phyloP scores from a whole-genome alignment of 2,113 vertebrate species.

The Spermophilus dauricus region DNA sequence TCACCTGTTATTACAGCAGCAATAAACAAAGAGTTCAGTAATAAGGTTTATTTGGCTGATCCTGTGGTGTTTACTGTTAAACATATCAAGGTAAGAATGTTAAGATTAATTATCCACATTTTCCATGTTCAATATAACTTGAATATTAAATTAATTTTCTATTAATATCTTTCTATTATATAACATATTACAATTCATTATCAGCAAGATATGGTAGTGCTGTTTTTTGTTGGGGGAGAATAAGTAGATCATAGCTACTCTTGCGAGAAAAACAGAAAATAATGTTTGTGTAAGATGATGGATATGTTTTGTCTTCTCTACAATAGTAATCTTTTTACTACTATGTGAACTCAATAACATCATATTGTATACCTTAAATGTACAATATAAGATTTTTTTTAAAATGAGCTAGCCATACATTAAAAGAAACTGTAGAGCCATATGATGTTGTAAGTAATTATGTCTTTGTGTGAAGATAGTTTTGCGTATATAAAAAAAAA shows the following conservation, averaged over 20 bases:
- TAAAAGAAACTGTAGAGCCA: constrained; percentile 66
- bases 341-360: neutral
- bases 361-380: neutral
- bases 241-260: neutral
- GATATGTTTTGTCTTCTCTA: neutral
- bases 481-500: constrained; percentile 67
- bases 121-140: neutral
- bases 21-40: constrained; percentile 98
- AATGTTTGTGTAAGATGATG: neutral
- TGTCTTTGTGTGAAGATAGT: constrained; percentile 38
- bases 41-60: constrained; percentile 98
- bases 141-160: neutral
- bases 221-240: neutral
- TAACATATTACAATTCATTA: neutral
- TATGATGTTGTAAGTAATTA: constrained; percentile 13
- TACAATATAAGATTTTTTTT: neutral
- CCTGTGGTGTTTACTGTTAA: constrained; percentile 97
- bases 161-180: neutral
- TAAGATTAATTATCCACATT: neutral
- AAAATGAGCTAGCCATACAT: constrained; percentile 71
- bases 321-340: neutral
- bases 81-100: constrained; percentile 95
- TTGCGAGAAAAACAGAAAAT: neutral
- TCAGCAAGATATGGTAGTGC: neutral
- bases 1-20: constrained; percentile 97